These are phyloP conservation scores for Muschampia plurimacula DNA, from an alignment of 2,888 invertebrate genomes.

Conservation along the genomic window DNA sequence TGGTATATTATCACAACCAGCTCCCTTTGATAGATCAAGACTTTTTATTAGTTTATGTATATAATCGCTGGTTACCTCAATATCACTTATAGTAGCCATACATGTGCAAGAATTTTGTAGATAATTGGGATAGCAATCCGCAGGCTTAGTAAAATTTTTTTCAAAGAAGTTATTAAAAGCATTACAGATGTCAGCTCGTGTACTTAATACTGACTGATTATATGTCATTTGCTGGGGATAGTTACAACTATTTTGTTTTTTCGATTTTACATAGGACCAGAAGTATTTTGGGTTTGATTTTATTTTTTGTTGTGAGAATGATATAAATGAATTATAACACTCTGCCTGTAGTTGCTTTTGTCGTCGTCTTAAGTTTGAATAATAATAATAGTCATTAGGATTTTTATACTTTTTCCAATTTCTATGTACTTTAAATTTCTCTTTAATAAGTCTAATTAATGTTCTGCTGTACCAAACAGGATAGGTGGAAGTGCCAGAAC, in stretches of 20 bases:
- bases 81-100: neutral
- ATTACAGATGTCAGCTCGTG: neutral
- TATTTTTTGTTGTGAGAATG: neutral
- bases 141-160: neutral
- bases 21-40: neutral
- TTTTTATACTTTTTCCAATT: neutral
- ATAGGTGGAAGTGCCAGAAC: neutral
- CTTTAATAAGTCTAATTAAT: neutral
- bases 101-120: neutral
- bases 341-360: neutral
- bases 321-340: conserved; percentile 1
- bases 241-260: neutral
- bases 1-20: conserved; percentile 1
- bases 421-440: neutral
- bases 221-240: neutral
- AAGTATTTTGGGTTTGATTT: neutral
- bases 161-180: conserved; percentile 1
- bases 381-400: neutral
- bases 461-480: neutral
- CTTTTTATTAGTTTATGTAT: neutral
- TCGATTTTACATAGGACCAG: neutral
- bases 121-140: neutral
- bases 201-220: neutral
- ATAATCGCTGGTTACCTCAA: neutral
- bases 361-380: neutral